A percentile compares a stretch with the other conserved stretches of the same genome.
These are phyloP conservation scores for Austrolebias charrua DNA, from an alignment of 2,797 vertebrate genomes.

Conservation along the genomic window DNA sequence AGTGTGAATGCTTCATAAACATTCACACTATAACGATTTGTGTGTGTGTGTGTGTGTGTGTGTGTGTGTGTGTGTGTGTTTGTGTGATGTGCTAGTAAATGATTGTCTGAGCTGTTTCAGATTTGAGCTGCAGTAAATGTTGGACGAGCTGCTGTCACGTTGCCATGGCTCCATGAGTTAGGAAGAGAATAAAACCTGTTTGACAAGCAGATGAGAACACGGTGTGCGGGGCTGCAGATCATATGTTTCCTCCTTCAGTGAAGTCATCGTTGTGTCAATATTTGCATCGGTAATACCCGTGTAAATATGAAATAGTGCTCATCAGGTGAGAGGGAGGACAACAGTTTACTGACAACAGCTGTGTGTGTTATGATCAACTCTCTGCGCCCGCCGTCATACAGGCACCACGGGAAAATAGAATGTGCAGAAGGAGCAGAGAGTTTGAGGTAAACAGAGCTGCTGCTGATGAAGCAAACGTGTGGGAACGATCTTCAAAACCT, in stretches of 20 bases:
- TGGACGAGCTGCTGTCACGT: conserved; percentile 43
- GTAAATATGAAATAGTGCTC: conserved; percentile 60
- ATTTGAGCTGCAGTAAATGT: conserved; percentile 38
- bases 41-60: too few species aligned
- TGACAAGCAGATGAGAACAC: conserved; percentile 62
- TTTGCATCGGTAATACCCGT: conserved; percentile 74
- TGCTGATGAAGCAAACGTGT: conserved; percentile 41
- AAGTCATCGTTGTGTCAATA: conserved; percentile 78
- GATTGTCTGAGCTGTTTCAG: conserved; percentile 24
- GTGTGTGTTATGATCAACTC: conserved; percentile 39
- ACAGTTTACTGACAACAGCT: conserved; percentile 69
- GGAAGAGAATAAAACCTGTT: conserved; percentile 63
- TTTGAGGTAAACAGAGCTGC: conserved; percentile 47
- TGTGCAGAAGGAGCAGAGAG: conserved; percentile 30
- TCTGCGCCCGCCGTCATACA: conserved; percentile 31
- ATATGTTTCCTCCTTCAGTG: conserved; percentile 76
- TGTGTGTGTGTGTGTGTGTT: neutral
- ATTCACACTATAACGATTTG: too few species aligned
- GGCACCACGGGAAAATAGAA: conserved; percentile 43
- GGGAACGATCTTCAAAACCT: neutral
- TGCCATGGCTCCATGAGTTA: conserved; percentile 46
- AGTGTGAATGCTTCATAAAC: too few species aligned
- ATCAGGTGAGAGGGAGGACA: conserved; percentile 22
- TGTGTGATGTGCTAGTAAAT: conserved; percentile 20
- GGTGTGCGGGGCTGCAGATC: conserved; percentile 52